Base-by-base conservation (phyloP, 2,113 vertebrate genomes). In the Oreochromis spilurus region DNA sequence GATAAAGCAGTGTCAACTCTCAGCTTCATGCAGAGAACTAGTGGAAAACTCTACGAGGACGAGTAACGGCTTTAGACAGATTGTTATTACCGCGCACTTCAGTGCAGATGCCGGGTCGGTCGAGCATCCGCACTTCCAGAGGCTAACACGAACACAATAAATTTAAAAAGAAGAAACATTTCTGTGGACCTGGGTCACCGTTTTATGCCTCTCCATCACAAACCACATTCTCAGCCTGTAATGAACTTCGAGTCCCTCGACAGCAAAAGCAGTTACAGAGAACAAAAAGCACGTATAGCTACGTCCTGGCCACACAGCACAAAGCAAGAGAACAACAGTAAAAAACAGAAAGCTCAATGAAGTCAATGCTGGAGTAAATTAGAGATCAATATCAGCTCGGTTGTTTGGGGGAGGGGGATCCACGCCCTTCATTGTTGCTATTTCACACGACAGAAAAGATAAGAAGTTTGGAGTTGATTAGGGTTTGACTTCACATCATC, bases 311-410 rank as follows among this genome's bases (percentile, higher is more conserved):
- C 53, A 14, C 82, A 31, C 24, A 38, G 53, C 57, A 29, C 26
- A 57, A 70, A 55, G 83, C 38, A 12, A n/a, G 81, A 82, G 72
- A 92, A 87, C 84, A 84, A 53, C 85, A 81, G 84, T 78, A 78
- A 88, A 65, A 52, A 85, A 52, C 85, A 85, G 83, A 83, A 72
- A 83, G 84, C 60, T 87, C 81, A 89, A 72, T 88, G 75, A 79
- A 81, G 79, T 79, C 65, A 9, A 88, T 72, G 86, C 89, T 79
- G 83, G 90, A 91, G 91, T 85, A 90, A 89, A 86, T 88, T 91
- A 88, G 40, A 90, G 89, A 90, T 93, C 83, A 38, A 87, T 87
- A 88, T 93, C 88, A 81, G 84, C 53, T 9, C 2, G 9, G 36
- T 40, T 58, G 84, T 67, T 58, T 0, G 13, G 38, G 43, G 43